Percentiles rank a stretch among this genome's conserved stretches.
phyloP scores from a whole-genome alignment of 2,797 vertebrate species.

The Notoglanidium macrostoma region DNA sequence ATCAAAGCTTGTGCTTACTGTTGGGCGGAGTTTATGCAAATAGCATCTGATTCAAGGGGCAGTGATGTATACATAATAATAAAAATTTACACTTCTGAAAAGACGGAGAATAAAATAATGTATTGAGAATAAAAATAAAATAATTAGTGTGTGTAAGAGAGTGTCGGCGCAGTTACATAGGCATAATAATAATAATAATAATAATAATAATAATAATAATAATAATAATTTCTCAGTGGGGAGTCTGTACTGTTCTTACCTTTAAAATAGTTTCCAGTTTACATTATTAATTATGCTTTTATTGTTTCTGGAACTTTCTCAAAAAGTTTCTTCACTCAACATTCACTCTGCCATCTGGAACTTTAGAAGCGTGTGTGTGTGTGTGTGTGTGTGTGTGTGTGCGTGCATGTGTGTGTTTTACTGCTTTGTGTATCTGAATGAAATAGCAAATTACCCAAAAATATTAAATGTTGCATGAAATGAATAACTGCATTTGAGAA shows the following conservation, averaged over 20 bases:
- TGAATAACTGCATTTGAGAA: slow-evolving; percentile 32
- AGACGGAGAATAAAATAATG: neutral
- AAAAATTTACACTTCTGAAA: neutral
- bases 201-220: neutral
- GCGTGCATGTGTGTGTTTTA: neutral
- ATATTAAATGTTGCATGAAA: slow-evolving; percentile 30
- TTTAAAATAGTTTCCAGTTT: neutral
- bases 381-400: slow-evolving; percentile 9
- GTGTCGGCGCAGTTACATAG: neutral
- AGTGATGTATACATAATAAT: neutral
- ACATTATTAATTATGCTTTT: neutral
- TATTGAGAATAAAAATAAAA: neutral
- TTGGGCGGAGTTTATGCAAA: neutral
- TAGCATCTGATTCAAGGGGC: neutral
- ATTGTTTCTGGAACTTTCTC: neutral
- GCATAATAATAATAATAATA: neutral
- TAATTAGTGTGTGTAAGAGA: neutral
- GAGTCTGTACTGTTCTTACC: neutral
- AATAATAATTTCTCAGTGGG: neutral
- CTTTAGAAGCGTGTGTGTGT: neutral
- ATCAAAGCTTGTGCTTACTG: neutral
- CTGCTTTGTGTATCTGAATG: slow-evolving; percentile 14
- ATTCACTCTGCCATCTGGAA: slow-evolving; percentile 10
- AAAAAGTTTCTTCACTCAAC: slow-evolving; percentile 3
- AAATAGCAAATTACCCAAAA: slow-evolving; percentile 30